Evolutionary conservation across 2,797 vertebrate genomes (phyloP), one percentile per base, ranked within the genome.

Genomic region (Anableps anableps): DNA sequence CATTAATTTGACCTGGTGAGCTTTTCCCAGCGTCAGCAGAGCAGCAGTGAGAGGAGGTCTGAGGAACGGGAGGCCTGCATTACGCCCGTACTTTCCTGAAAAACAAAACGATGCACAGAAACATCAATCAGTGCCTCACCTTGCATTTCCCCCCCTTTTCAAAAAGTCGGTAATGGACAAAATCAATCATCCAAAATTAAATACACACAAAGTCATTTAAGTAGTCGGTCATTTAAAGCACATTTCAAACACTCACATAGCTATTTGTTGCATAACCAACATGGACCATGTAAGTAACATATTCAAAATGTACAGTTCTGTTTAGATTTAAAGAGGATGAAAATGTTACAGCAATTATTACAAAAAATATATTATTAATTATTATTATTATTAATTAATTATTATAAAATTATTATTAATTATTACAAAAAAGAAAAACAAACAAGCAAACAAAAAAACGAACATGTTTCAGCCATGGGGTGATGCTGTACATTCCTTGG

Each of bases 21-120:
- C 95, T 95, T 98, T 98, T 90, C 97, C 98, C 90, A 99, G 75
- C 74, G 97, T 98, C 81, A 99, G 89, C 90, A 99, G 95, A 1
- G 97, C 97, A 16, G 98, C 88, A 77, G 96, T 96, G 84, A 98
- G 94, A 29, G 97, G 96, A 38, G 97, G 96, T 72, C 96, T 92
- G 83, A 96, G 94, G 89, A 96, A 96, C 1, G 96, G 95, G 80
- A 96, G 86, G 90, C 88, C 89, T 77, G 85, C 74, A 86, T 96
- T 94, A 80, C 93, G 94, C 5, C 95, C 95, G 62, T 95, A 96
- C 81, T 96, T 96, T 76, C 96, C 96, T 96, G 60, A 60, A 16
- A 1, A 84, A 82, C 21, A 79, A 80, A 83, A 72, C 14, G 77
- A 78, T 55, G 58, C 51, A 83, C 21, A 70, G 75, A 76, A 72